These are phyloP conservation scores for Thripadectes ignobilis DNA, from an alignment of 2,797 vertebrate genomes.

Conservation along the genomic window DNA sequence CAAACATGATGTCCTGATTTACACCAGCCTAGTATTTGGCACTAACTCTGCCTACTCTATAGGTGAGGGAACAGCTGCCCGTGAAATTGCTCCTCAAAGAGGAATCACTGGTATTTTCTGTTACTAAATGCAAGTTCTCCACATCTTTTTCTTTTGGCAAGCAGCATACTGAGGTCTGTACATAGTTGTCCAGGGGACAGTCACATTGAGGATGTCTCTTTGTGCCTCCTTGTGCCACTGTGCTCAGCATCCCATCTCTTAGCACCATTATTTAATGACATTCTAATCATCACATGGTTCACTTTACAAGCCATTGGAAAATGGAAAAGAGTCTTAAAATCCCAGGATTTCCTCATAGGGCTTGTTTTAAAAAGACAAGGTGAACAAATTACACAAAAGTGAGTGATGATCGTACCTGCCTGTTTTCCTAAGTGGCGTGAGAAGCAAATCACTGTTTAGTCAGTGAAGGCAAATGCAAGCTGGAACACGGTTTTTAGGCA, in stretches of 20 bases:
- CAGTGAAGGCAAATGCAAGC: background rate
- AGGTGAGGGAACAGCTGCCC: background rate
- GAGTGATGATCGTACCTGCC: background rate
- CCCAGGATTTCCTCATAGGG: rapidly evolving
- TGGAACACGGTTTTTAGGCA: background rate
- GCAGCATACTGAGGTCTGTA: background rate
- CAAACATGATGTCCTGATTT: background rate
- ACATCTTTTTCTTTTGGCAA: background rate
- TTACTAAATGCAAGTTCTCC: background rate
- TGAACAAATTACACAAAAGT: background rate
- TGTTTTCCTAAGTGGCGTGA: background rate
- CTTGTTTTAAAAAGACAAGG: background rate
- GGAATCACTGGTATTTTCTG: background rate
- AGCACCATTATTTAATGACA: background rate
- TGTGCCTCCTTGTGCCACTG: background rate
- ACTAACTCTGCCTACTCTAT: background rate
- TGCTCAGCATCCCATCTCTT: background rate
- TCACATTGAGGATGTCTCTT: rapidly evolving
- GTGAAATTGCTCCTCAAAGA: background rate
- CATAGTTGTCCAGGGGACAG: background rate
- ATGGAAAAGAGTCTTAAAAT: background rate
- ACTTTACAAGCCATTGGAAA: background rate
- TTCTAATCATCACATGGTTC: background rate
- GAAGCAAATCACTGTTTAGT: background rate
- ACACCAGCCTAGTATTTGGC: background rate